phyloP scores from a whole-genome alignment of 1,140 invertebrate species.

The Drosophila insularis region DNA sequence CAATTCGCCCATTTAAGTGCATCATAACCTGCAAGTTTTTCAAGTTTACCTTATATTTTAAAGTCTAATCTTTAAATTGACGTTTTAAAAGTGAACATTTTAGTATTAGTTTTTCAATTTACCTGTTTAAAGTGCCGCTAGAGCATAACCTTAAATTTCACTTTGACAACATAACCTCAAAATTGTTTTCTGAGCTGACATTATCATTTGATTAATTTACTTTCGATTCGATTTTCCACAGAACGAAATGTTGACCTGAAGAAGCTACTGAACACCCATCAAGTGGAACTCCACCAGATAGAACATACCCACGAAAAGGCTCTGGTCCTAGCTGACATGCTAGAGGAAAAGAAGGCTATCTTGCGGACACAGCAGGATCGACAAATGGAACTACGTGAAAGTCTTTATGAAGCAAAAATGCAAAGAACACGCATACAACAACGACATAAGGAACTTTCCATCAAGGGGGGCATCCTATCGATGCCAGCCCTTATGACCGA shows the following conservation, averaged over 20 bases:
- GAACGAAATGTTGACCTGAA: conserved; percentile 59
- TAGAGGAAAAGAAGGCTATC: accelerated
- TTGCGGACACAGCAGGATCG: background rate
- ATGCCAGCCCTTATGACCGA: conserved; percentile 68
- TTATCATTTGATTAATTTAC: no score
- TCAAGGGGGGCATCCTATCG: conserved; percentile 59
- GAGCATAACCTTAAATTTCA: no score
- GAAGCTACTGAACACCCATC: conserved; percentile 36
- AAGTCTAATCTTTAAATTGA: no score
- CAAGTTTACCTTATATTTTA: no score
- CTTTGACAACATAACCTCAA: no score
- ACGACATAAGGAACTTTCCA: conserved; percentile 31
- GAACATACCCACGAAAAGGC: conserved; percentile 63
- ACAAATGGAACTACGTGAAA: conserved; percentile 18
- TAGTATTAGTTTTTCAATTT: no score
- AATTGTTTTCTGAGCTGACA: no score
- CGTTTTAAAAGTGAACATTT: no score
- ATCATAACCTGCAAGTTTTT: no score
- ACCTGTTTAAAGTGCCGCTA: no score
- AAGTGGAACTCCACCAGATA: conserved; percentile 45
- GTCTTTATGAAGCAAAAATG: conserved; percentile 30
- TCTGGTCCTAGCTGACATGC: conserved; percentile 17
- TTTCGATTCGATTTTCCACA: background rate
- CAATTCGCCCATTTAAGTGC: no score
- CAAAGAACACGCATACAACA: conserved; percentile 29